Conservation (phyloP, 2,113 vertebrate species). For the Protobothrops mucrosquamatus region DNA sequence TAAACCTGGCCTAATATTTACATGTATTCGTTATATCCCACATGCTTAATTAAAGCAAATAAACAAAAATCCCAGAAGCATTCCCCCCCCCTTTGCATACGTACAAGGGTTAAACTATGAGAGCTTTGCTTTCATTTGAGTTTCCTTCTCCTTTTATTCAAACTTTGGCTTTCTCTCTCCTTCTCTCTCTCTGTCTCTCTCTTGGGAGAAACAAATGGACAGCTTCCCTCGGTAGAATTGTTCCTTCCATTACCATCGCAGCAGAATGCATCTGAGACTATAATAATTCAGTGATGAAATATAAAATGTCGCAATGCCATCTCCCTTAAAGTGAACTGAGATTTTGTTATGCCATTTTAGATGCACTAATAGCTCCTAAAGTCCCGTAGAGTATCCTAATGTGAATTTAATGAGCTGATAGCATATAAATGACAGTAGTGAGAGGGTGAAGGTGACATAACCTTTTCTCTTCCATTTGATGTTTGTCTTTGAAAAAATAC, state of each 20-base stretch:
- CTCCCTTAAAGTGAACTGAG: conserved; percentile 85
- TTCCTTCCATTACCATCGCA: conserved; percentile 87
- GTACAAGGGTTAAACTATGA: conserved; percentile 81
- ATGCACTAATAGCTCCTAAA: conserved; percentile 89
- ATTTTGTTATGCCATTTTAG: conserved; percentile 91
- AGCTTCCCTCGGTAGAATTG: conserved; percentile 74
- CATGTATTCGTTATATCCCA: conserved; percentile 34
- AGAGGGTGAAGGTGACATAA: conserved; percentile 95
- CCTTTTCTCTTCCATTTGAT: conserved; percentile 83
- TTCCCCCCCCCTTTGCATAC: conserved; percentile 36
- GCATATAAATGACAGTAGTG: conserved; percentile 89
- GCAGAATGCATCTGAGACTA: conserved; percentile 84
- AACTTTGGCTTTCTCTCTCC: conserved; percentile 74
- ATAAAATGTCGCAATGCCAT: conserved; percentile 88
- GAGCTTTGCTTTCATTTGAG: conserved; percentile 80
- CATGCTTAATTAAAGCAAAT: conserved; percentile 26
- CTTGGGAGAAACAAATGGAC: conserved; percentile 91
- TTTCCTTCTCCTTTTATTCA: conserved; percentile 67
- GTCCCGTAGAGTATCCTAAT: conserved; percentile 92
- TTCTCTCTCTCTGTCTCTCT: conserved; percentile 60
- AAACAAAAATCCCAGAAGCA: background rate
- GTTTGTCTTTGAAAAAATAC: conserved; percentile 80
- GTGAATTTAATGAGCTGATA: conserved; percentile 98
- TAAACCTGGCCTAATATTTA: conserved; percentile 11
- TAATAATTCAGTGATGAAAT: conserved; percentile 93